Conservation (phyloP, 2,113 vertebrate genomes). For the Phalacrocorax brasilianus region DNA sequence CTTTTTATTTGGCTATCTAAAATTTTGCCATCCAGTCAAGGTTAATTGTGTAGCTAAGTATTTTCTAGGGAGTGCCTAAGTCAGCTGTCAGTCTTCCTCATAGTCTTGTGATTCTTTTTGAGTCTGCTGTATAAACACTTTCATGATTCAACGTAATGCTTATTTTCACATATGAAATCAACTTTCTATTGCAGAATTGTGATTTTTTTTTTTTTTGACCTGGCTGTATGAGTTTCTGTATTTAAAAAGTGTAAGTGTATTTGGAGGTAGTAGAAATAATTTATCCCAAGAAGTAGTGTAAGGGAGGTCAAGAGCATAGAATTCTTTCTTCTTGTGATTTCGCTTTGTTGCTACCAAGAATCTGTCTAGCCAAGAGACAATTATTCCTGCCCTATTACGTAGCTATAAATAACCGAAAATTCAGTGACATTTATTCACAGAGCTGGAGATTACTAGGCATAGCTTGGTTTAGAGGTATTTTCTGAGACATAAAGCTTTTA, state of each 20-base stretch:
- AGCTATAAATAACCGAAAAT: neutral
- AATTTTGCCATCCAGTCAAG: neutral
- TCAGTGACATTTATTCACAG: neutral
- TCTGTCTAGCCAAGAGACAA: neutral
- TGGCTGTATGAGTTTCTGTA: neutral
- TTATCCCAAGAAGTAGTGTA: neutral
- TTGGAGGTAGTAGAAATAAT: neutral
- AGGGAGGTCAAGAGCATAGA: neutral
- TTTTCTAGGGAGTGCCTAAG: neutral
- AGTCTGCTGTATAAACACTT: neutral
- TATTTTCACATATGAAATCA: neutral
- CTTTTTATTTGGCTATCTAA: neutral
- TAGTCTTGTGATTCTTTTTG: neutral
- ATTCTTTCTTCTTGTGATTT: neutral
- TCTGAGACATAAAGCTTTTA: neutral
- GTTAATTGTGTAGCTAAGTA: neutral
- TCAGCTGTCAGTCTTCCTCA: neutral
- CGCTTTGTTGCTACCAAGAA: neutral
- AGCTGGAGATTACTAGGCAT: neutral
- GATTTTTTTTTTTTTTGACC: neutral
- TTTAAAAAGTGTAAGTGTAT: neutral
- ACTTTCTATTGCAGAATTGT: neutral
- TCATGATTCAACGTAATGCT: fast-evolving
- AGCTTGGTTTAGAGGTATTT: neutral
- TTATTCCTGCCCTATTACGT: neutral